Evolutionary conservation across 2,113 vertebrate genomes (phyloP).

Genomic region (Neopipo cinnamomea): DNA sequence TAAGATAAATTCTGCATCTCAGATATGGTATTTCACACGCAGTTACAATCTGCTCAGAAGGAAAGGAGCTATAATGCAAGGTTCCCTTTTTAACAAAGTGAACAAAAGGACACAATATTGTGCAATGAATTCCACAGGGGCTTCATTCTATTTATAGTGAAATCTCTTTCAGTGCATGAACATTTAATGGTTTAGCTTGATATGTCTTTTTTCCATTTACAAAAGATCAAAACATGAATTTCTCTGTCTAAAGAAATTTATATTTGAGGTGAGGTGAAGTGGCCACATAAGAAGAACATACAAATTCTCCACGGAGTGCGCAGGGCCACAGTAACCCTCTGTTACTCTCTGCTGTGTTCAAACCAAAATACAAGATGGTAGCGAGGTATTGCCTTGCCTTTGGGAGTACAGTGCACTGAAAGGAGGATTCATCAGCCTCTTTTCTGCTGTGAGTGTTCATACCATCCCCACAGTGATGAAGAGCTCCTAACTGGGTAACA

Average conservation of each 20-base stretch:
- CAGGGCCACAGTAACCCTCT: background rate
- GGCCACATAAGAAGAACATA: fast-evolving
- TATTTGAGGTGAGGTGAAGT: background rate
- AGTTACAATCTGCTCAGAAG: background rate
- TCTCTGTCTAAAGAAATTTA: background rate
- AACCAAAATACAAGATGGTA: background rate
- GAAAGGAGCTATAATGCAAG: background rate
- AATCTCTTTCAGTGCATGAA: background rate
- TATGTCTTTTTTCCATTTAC: background rate
- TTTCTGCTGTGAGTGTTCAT: background rate
- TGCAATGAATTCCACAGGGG: background rate
- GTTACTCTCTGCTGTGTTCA: background rate
- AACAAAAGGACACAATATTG: background rate
- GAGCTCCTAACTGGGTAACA: background rate
- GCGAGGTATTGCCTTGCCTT: background rate
- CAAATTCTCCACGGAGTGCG: background rate
- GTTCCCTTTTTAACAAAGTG: background rate
- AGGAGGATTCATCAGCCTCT: background rate
- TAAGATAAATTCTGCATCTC: background rate
- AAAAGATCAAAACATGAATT: background rate
- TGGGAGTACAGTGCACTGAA: fast-evolving
- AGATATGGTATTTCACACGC: background rate
- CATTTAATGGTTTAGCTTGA: background rate
- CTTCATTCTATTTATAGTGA: background rate
- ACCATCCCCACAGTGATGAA: background rate